These are phyloP conservation scores for Epizoanthus illoricatus DNA, from an alignment of 92 coral and sea anemone genomes.

Conservation along the genomic window DNA sequence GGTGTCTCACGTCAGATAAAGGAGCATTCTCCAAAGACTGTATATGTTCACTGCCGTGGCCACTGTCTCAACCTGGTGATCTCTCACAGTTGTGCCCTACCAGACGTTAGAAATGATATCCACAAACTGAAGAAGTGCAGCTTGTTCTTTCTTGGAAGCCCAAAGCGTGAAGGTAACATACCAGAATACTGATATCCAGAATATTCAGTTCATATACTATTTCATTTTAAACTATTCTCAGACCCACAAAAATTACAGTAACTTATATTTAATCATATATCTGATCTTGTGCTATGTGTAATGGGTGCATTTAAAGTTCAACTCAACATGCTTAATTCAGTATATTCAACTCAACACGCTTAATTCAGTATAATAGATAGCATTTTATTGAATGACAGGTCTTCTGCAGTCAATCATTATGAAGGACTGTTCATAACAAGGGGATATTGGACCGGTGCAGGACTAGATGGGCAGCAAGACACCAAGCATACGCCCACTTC, in stretches of 20 bases:
- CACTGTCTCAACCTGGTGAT: conserved; percentile 51
- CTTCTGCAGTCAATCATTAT: conserved; percentile 36
- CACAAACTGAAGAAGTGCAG: conserved; percentile 6
- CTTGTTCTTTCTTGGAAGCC: neutral
- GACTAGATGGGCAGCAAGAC: conserved; percentile 53
- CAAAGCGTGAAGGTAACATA: conserved; percentile 3
- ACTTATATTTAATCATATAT: too few relatives aligned
- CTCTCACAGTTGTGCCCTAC: conserved; percentile 37
- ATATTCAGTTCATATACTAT: neutral
- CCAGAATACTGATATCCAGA: too few relatives aligned
- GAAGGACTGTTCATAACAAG: conserved; percentile 36
- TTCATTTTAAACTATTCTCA: neutral
- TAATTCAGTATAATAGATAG: neutral
- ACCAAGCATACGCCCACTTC: conserved; percentile 35
- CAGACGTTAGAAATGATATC: neutral
- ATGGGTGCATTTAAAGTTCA: too few relatives aligned
- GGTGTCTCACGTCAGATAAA: conserved; percentile 48
- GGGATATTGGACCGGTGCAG: conserved; percentile 37
- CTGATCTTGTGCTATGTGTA: too few relatives aligned
- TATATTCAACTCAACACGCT: neutral
- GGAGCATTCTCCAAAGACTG: conserved; percentile 46
- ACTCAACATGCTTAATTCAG: neutral
- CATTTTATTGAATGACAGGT: conserved; percentile 13
- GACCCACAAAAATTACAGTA: too few relatives aligned
- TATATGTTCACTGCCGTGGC: conserved; percentile 55